phyloP scores from a whole-genome alignment of 2,113 vertebrate species.

The Colius striatus region DNA sequence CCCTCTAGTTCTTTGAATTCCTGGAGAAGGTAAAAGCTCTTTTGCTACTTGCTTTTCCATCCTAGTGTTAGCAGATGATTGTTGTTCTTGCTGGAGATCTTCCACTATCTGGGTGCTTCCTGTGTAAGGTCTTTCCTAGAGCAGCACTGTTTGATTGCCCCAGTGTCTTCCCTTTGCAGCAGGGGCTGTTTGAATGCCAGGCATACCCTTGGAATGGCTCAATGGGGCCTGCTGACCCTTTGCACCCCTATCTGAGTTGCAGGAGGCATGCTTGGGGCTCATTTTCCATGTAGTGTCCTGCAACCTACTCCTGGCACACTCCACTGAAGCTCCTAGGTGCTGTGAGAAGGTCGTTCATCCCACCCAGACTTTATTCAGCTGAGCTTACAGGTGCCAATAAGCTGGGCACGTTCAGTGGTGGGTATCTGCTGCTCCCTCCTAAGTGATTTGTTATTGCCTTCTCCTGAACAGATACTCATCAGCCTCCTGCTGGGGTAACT shows the following conservation, averaged over 20 bases:
- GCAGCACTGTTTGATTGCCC: neutral
- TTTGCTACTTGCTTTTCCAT: neutral
- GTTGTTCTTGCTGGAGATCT: neutral
- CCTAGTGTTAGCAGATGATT: fast-evolving
- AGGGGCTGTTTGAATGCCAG: neutral
- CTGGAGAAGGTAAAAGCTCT: neutral
- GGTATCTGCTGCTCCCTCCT: neutral
- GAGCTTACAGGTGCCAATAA: neutral
- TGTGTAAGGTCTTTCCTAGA: neutral
- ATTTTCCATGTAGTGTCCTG: fast-evolving
- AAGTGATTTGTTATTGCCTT: neutral
- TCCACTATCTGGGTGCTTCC: fast-evolving
- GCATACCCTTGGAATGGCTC: neutral
- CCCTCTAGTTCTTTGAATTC: neutral
- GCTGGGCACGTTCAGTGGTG: too few species aligned
- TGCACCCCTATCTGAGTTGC: neutral
- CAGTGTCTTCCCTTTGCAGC: too few species aligned
- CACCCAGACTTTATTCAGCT: neutral
- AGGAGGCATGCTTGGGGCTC: neutral
- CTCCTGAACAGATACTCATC: neutral
- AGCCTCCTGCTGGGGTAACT: neutral
- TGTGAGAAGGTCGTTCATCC: neutral
- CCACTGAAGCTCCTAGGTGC: fast-evolving
- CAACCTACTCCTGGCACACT: too few species aligned
- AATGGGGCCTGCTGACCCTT: neutral